Evolutionary conservation across 1,140 invertebrate species (phyloP).

Genomic region (Drosophila ironensis): DNA sequence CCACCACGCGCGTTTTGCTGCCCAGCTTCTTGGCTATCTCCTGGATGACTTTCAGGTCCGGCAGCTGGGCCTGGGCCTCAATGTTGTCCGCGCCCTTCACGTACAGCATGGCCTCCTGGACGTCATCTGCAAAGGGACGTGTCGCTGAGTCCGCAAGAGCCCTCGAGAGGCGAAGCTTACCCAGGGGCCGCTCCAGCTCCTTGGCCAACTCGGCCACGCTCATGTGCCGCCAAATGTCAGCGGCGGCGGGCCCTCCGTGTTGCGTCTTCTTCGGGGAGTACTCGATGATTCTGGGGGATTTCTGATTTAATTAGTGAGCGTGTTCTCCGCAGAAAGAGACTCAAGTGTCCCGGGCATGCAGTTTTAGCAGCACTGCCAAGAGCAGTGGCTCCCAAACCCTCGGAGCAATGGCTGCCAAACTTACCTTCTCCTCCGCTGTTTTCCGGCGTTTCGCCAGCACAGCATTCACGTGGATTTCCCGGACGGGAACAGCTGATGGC

Average conservation of each 20-base stretch:
- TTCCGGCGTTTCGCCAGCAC: constrained; percentile 81
- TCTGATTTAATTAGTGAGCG: constrained; percentile 79
- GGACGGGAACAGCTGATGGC: background rate
- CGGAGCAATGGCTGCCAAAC: constrained; percentile 37
- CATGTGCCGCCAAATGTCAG: constrained; percentile 90
- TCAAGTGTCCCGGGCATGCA: background rate
- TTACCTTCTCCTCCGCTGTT: constrained; percentile 83
- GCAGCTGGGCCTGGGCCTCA: constrained; percentile 81
- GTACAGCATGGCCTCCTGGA: constrained; percentile 87
- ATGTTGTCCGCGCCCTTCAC: constrained; percentile 84
- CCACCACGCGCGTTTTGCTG: constrained; percentile 83
- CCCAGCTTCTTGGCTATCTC: constrained; percentile 87
- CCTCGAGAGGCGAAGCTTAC: constrained; percentile 15
- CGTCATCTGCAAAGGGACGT: constrained; percentile 83
- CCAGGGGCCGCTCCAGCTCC: constrained; percentile 82
- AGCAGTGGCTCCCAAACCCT: no score
- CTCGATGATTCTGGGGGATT: constrained; percentile 83
- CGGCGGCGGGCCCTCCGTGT: constrained; percentile 58
- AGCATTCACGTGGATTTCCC: constrained; percentile 41
- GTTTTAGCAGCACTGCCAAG: no score
- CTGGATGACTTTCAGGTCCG: constrained; percentile 84
- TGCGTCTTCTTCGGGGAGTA: constrained; percentile 82
- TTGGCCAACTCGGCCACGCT: constrained; percentile 88
- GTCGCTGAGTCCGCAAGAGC: no score
- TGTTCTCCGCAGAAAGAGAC: constrained; percentile 4